Evolutionary conservation across 2,888 invertebrate genomes (phyloP).

Genomic region (Drosophila antonietae): DNA sequence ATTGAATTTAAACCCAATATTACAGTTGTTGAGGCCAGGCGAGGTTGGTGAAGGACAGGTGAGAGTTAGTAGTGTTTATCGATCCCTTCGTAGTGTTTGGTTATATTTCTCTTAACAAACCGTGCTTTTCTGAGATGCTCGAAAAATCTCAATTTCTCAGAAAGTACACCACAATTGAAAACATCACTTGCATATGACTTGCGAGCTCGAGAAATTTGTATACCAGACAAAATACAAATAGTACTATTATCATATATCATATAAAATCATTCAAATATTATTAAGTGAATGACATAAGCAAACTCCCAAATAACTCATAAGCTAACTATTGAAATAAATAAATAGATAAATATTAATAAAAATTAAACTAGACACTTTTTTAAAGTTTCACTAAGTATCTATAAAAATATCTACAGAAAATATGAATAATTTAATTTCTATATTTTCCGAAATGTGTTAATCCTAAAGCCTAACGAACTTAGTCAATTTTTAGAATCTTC

Average conservation of each 20-base stretch:
- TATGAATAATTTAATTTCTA: neutral
- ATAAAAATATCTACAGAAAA: neutral
- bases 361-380: neutral
- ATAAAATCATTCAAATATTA: neutral
- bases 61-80: constrained; percentile 72
- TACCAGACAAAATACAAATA: constrained; percentile 1
- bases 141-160: neutral
- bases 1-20: constrained; percentile 62
- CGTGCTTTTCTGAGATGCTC: constrained; percentile 19
- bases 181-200: constrained; percentile 31
- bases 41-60: constrained; percentile 91
- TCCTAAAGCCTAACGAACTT: too few relatives aligned
- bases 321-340: neutral
- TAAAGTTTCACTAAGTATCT: neutral
- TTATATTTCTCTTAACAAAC: constrained; percentile 30
- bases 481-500: neutral
- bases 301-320: neutral
- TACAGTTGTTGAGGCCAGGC: constrained; percentile 89
- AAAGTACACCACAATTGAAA: constrained; percentile 11
- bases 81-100: constrained; percentile 48
- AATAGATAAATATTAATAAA: neutral
- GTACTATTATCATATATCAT: constrained; percentile 1
- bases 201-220: constrained; percentile 25
- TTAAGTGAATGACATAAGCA: neutral
- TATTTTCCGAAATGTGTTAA: too few relatives aligned